Evolutionary conservation across 2,888 invertebrate genomes (phyloP).

Genomic region (Cheilosia scutellata): DNA sequence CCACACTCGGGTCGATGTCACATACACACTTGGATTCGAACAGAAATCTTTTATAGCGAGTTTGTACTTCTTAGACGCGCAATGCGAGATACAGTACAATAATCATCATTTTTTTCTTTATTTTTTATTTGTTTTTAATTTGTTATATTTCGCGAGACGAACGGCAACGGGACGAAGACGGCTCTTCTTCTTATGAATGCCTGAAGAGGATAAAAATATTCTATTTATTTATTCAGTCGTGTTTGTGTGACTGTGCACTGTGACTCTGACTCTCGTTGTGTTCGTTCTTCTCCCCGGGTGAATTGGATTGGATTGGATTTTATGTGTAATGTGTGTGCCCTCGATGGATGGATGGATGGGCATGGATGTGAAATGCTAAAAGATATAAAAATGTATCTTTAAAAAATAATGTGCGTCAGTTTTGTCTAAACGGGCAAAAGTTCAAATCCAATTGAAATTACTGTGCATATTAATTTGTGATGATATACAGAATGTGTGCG

Average conservation of each 20-base stretch:
- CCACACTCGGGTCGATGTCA: conserved; percentile 53
- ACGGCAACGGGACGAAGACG: background rate
- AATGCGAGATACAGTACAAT: conserved; percentile 49
- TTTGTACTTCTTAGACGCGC: conserved; percentile 71
- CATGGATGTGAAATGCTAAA: conserved; percentile 47
- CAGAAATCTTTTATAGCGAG: conserved; percentile 44
- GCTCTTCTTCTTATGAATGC: conserved; percentile 8
- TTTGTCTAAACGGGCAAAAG: conserved; percentile 1
- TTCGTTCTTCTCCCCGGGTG: conserved; percentile 15
- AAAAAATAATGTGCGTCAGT: conserved; percentile 52
- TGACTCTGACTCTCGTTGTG: background rate
- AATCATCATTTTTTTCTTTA: conserved; percentile 16
- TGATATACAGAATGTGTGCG: conserved; percentile 22
- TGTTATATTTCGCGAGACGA: conserved; percentile 42
- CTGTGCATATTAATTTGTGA: conserved; percentile 44
- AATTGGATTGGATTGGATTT: conserved; percentile 39
- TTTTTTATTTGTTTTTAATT: conserved; percentile 54
- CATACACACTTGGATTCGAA: conserved; percentile 36
- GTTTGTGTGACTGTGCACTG: conserved; percentile 47
- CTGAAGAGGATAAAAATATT: conserved; percentile 51
- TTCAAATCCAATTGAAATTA: conserved; percentile 25
- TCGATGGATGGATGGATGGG: conserved; percentile 40
- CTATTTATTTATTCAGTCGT: conserved; percentile 35
- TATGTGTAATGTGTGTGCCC: conserved; percentile 63
- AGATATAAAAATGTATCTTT: conserved; percentile 48